Evolutionary conservation across 1,140 invertebrate species (phyloP).

Genomic region (Dysdera silvatica): DNA sequence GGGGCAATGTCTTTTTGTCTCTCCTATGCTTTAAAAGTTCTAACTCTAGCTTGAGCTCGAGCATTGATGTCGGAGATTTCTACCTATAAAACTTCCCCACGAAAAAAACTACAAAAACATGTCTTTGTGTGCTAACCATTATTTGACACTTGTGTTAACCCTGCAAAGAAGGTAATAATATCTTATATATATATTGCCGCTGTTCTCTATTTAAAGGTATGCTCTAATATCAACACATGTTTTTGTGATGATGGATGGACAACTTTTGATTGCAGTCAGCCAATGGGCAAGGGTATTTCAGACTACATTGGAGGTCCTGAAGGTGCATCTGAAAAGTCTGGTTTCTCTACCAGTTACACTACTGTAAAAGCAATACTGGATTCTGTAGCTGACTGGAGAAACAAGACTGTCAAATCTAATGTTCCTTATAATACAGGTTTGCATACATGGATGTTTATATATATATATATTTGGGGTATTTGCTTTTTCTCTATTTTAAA

Average conservation of each 20-base stretch:
- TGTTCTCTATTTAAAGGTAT: conserved; percentile 56
- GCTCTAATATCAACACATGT: conserved; percentile 87
- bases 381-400: conserved; percentile 18
- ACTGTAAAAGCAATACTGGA: conserved; percentile 6
- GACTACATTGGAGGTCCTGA: conserved; percentile 3
- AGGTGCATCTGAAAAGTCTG: conserved; percentile 14
- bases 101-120: too few species aligned
- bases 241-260: conserved; percentile 82
- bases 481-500: neutral
- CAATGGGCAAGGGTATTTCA: conserved; percentile 37
- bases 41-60: too few species aligned
- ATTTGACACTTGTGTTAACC: too few species aligned
- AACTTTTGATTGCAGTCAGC: conserved; percentile 77
- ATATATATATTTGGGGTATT: neutral
- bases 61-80: too few species aligned
- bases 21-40: too few species aligned
- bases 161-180: too few species aligned
- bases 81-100: too few species aligned
- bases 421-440: conserved; percentile 16
- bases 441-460: neutral
- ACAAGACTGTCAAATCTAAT: conserved; percentile 29
- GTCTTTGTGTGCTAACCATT: too few species aligned
- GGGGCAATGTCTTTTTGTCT: too few species aligned
- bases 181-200: too few species aligned
- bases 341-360: conserved; percentile 4